Percentiles rank a stretch among this genome's conserved stretches.
Evolutionary conservation across 2,113 vertebrate genomes (phyloP).

Genomic region (Trichomycterus rosablanca): DNA sequence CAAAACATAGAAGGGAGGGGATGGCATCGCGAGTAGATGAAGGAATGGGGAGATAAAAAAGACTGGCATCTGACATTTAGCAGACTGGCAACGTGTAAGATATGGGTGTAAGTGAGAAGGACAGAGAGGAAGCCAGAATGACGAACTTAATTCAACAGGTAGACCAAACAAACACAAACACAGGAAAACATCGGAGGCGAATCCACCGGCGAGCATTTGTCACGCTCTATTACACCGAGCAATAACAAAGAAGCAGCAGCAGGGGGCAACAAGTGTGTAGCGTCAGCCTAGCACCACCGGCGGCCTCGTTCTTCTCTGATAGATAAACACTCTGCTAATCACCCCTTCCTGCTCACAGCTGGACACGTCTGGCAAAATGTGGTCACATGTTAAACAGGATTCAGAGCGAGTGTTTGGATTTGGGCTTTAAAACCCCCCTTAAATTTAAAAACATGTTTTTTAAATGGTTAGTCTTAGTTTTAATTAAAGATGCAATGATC

Average conservation of each 20-base stretch:
- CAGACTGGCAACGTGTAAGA: background rate
- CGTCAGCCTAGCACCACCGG: conserved; percentile 12
- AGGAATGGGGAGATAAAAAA: background rate
- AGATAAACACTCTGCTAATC: background rate
- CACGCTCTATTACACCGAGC: conserved; percentile 22
- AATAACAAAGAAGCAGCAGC: conserved; percentile 31
- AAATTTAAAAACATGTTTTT: too few species aligned
- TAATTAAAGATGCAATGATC: too few species aligned
- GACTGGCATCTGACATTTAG: background rate
- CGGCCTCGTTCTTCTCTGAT: background rate
- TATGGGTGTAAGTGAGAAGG: background rate
- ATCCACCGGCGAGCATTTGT: conserved; percentile 26
- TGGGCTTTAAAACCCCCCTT: too few species aligned
- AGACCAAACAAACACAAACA: background rate
- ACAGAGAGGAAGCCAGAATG: too few species aligned
- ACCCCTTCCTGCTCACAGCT: background rate
- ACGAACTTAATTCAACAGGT: too few species aligned
- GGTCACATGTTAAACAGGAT: background rate
- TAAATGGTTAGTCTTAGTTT: too few species aligned
- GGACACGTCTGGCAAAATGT: background rate
- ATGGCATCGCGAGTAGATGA: background rate
- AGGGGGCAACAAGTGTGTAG: conserved; percentile 34
- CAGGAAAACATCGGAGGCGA: background rate
- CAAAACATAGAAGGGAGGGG: background rate
- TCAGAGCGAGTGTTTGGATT: too few species aligned